Base-by-base conservation (phyloP, 2,797 vertebrate species). In the Aselliscus stoliczkanus region DNA sequence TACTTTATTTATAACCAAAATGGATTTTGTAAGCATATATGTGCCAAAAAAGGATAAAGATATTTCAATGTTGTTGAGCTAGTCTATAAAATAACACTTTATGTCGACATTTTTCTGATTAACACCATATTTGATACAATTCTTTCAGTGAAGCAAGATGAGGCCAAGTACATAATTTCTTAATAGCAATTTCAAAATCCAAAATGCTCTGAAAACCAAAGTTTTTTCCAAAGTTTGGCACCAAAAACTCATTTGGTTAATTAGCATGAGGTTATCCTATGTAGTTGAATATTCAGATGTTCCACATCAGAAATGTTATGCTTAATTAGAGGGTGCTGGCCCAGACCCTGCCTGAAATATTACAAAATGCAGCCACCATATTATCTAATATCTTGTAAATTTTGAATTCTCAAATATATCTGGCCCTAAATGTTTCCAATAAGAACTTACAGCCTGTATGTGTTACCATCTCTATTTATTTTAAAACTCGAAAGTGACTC, bases 61-160 rank as follows among this genome's bases (percentile, higher is more conserved):
- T 79, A 82, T n/a, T 60, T 27, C 60, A 92, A 7, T 72, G 72
- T 14, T 82, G 15, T 79, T 79, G 20, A 27, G 4, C 29, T 69
- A 88, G 23, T 42, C 58, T 91, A 31, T 84, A 90, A 84, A 90
- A 65, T 37, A 83, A 69, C 15, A 77, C 65, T 76, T 75, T 77
- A 76, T 56, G 44, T 70, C 79, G 39, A 93, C 12, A 70, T 56
- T 81, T 96, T 88, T 93, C 62, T 91, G 88, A 95, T 73, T 81
- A 79, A 73, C 11, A 42, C 12, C 82, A 94, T 25, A 85, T 76
- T 69, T 90, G 52, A 80, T 67, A 92, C 21, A 88, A 31, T 14
- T 75, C 21, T 86, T 86, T 60, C 77, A 90, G 27, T 37, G 89
- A 95, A 90, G 69, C 47, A 89, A 92, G 52, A 92, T 10, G 37